Conservation (phyloP, 2,113 vertebrate genomes). For the Marmota monax region DNA sequence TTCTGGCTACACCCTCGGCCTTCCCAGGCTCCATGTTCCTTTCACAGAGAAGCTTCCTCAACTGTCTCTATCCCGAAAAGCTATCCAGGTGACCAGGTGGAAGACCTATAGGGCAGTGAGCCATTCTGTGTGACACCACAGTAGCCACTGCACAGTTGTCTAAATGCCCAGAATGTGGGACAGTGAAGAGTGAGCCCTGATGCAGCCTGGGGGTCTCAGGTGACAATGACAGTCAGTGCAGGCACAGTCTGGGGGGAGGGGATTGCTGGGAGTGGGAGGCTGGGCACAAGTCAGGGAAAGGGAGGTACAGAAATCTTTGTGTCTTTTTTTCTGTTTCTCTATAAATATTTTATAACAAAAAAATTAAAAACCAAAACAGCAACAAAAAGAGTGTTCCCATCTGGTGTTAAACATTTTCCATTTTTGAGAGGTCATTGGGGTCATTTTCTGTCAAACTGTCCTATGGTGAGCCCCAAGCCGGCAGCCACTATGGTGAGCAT, state of each 20-base stretch:
- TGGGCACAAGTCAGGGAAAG: too few species aligned
- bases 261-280: too few species aligned
- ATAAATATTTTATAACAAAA: neutral
- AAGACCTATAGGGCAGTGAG: neutral
- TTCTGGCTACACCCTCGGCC: too few species aligned
- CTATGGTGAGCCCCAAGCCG: too few species aligned
- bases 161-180: too few species aligned
- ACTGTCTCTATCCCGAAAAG: too few species aligned
- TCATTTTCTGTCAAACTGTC: neutral
- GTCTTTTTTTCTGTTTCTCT: too few species aligned
- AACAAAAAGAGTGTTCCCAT: fast-evolving
- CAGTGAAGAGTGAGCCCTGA: too few species aligned
- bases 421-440: neutral
- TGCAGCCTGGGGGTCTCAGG: fast-evolving
- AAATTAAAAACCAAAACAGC: neutral
- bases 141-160: fast-evolving
- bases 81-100: too few species aligned
- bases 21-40: neutral
- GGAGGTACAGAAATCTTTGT: too few species aligned
- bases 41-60: neutral
- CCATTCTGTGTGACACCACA: neutral
- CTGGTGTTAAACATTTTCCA: neutral
- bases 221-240: fast-evolving
- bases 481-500: too few species aligned
- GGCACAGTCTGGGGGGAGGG: too few species aligned